phyloP scores from a whole-genome alignment of 1,140 invertebrate species.

The Eciton burchellii region DNA sequence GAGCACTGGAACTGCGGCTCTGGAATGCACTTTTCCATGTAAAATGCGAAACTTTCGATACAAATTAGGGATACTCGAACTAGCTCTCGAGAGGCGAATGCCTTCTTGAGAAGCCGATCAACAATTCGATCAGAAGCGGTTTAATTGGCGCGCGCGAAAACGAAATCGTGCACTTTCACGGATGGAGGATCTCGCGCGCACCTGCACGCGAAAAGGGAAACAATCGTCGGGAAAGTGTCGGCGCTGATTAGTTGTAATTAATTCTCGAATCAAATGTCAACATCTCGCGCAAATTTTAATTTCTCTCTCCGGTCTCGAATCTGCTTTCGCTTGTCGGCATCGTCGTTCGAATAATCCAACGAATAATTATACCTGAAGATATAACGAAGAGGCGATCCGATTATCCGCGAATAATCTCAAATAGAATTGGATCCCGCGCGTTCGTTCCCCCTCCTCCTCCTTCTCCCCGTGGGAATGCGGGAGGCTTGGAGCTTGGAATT shows the following conservation, averaged over 20 bases:
- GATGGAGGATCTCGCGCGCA: neutral
- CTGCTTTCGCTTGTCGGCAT: neutral
- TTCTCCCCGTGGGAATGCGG: too few species aligned
- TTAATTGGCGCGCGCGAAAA: conserved; percentile 7
- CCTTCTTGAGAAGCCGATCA: conserved; percentile 3
- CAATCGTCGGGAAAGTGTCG: neutral
- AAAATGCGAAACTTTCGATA: neutral
- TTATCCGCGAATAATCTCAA: too few species aligned
- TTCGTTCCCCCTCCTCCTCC: too few species aligned
- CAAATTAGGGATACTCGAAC: neutral
- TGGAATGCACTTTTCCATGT: neutral
- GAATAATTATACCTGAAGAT: too few species aligned
- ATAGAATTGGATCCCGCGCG: too few species aligned
- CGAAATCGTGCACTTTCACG: neutral
- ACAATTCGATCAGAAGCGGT: neutral
- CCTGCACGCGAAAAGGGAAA: neutral
- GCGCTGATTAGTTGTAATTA: neutral
- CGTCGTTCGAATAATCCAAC: too few species aligned
- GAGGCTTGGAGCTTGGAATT: too few species aligned
- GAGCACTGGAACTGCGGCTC: neutral
- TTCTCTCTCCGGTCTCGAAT: neutral
- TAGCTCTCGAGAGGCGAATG: conserved; percentile 27
- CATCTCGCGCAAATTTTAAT: neutral
- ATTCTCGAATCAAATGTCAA: neutral
- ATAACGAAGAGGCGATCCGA: too few species aligned